Conservation (phyloP, 30 jellyfish, hydroid and myxozoan species). For the Clytia hemisphaerica region DNA sequence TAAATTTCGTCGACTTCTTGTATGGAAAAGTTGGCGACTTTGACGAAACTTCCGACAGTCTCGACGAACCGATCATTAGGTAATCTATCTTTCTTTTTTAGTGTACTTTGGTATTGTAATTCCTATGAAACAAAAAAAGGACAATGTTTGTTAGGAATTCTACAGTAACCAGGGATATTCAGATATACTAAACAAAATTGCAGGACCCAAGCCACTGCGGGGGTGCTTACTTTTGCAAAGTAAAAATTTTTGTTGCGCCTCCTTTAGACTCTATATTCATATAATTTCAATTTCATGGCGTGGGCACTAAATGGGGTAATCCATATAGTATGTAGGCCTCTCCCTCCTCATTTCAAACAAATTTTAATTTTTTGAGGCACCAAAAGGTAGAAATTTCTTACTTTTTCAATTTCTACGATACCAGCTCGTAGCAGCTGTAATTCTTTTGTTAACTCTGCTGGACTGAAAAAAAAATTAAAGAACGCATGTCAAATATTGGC, state of each 20-base stretch:
- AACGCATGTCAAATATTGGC: too few species aligned
- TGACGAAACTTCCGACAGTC: slow-evolving; percentile 62
- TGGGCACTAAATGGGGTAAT: background rate
- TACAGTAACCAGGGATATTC: too few species aligned
- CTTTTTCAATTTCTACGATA: slow-evolving; percentile 53
- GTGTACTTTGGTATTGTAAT: slow-evolving; percentile 47
- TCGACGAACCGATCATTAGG: slow-evolving; percentile 74
- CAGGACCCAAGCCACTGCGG: too few species aligned
- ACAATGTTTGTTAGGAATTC: too few species aligned
- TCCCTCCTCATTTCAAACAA: too few species aligned
- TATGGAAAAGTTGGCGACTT: slow-evolving; percentile 73
- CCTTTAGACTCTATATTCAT: too few species aligned
- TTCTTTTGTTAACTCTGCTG: slow-evolving; percentile 55
- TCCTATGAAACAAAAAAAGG: slow-evolving; percentile 43
- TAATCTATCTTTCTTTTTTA: slow-evolving; percentile 53
- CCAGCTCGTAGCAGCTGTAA: slow-evolving; percentile 45
- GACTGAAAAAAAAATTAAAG: slow-evolving; percentile 10
- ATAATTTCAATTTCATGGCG: too few species aligned
- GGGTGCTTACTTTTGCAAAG: too few species aligned
- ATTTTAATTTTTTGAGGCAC: too few species aligned
- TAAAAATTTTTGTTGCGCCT: too few species aligned
- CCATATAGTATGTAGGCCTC: background rate
- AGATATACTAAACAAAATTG: too few species aligned
- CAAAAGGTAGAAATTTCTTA: too few species aligned
- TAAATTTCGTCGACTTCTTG: slow-evolving; percentile 56